Conservation (phyloP, 2,797 vertebrate species). For the Anas georgica region DNA sequence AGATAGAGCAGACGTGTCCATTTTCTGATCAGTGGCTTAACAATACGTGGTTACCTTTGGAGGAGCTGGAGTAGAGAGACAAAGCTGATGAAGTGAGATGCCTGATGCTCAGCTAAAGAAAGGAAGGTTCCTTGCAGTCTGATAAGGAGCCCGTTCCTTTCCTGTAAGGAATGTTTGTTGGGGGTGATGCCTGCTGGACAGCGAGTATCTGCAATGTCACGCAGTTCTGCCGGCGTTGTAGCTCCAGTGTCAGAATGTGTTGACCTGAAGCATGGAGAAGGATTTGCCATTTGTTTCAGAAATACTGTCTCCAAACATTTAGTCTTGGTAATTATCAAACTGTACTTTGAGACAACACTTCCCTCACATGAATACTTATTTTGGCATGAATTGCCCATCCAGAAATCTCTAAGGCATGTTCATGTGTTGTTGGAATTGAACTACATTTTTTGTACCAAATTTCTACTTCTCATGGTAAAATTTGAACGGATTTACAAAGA, state of each 20-base stretch:
- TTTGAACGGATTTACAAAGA: not conserved
- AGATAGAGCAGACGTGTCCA: not conserved
- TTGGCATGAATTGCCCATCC: not conserved
- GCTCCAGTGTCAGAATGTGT: not conserved
- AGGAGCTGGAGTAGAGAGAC: not conserved
- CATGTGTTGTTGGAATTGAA: not conserved
- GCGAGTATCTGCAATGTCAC: not conserved
- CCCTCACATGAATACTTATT: not conserved
- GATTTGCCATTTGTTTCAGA: not conserved
- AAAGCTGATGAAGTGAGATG: not conserved
- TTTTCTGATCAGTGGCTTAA: not conserved
- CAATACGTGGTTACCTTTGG: not conserved
- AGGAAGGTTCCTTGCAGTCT: not conserved
- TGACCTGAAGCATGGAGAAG: not conserved
- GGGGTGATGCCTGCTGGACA: not conserved
- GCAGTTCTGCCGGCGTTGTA: not conserved
- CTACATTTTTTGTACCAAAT: not conserved
- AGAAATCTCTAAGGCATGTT: not conserved
- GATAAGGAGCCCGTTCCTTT: not conserved
- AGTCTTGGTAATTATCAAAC: not conserved
- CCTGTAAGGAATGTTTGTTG: not conserved
- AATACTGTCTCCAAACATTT: not conserved
- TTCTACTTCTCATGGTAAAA: not conserved
- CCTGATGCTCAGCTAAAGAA: not conserved
- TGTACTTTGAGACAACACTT: not conserved